Base-by-base conservation (phyloP, 2,113 vertebrate genomes). In the Pseudopodoces humilis region DNA sequence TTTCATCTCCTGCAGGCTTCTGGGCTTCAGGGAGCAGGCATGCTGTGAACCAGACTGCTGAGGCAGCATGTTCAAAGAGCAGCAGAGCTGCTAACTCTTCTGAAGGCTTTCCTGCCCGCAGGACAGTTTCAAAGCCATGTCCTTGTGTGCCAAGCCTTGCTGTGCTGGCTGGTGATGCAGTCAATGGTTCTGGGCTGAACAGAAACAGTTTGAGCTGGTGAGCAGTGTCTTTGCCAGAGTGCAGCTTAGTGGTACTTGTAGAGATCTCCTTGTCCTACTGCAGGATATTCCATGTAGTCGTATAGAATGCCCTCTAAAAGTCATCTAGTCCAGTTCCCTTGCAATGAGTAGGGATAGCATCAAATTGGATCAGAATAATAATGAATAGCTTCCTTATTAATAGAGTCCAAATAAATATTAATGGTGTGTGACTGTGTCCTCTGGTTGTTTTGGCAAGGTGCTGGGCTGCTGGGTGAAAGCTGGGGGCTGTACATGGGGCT, bases 251-350 rank as follows among this genome's bases (percentile, higher is more conserved):
- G 10, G 9, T 65, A 89, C 25, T 11, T 71, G 15, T 47, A 47
- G 16, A 75, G 13, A n/a, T 39, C 3, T 89, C 43, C 16, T 83
- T 7, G 2, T 79, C 25, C 30, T 71, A 6, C 44, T 80, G 69
- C 20, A 35, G 22, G 23, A 43, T 23, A 30, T 27, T 88, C 78
- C 22, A 4, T 10, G 47, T 10, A 50, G 9, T 64, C 10, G 2
- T 28, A 11, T 11, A 50, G 70, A 56, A 6, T 22, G 31, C 33
- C 31, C 13, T 78, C 39, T 83, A 49, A 53, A 75, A 8, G 1
- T 78, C 22, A 13, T 37, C 11, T 46, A n/a, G 19, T 43, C 3
- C 6, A 4, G 7, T 4, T 27, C 3, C 10, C 2, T 4, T 58
- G 25, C 39, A 52, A 6, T 3, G 1, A 87, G 15, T 22, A 49